A percentile compares a stretch with the other conserved stretches of the same genome.
Evolutionary conservation across 2,113 vertebrate genomes (phyloP).

Genomic region (Hystrix brachyura): DNA sequence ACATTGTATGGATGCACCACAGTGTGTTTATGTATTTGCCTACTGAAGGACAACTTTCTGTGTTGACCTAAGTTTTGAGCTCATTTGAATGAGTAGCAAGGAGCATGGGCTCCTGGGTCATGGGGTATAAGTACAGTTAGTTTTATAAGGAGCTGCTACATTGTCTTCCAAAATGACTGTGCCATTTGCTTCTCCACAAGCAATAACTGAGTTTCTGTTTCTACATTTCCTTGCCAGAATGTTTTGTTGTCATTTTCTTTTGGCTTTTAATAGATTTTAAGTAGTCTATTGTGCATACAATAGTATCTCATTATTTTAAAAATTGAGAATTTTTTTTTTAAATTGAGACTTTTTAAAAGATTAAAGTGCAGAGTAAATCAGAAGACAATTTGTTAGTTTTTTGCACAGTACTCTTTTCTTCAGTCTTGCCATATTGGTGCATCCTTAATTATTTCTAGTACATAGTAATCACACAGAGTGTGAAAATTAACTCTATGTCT

Average conservation of each 20-base stretch:
- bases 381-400: neutral
- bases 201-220: neutral
- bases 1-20: neutral
- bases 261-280: neutral
- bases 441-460: neutral
- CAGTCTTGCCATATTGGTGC: neutral
- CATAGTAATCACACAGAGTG: neutral
- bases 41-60: neutral
- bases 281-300: neutral
- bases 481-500: neutral
- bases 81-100: neutral
- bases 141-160: neutral
- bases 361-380: neutral
- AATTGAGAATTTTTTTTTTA: neutral
- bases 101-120: neutral
- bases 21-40: neutral
- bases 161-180: neutral
- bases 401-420: neutral
- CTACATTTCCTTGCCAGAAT: neutral
- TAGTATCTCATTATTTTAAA: neutral
- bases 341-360: neutral
- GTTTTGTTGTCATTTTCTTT: neutral
- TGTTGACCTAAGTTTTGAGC: neutral
- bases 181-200: neutral
- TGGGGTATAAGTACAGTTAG: neutral